Conservation (phyloP, 1,140 invertebrate genomes). For the Potamilus streckersoni region DNA sequence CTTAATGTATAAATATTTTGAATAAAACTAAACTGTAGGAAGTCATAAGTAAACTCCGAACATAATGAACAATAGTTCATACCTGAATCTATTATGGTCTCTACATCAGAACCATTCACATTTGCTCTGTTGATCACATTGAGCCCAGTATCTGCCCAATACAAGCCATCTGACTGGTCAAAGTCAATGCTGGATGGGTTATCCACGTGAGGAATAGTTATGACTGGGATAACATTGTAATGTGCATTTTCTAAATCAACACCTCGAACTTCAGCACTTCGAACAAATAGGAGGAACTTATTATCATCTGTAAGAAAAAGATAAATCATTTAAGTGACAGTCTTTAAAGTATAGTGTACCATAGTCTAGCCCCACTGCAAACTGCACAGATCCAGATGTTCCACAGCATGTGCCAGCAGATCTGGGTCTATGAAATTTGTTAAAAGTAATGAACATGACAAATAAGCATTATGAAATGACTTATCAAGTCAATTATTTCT, state of each 20-base stretch:
- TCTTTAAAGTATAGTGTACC: no score
- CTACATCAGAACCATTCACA: slow-evolving; percentile 76
- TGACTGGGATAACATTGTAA: slow-evolving; percentile 83
- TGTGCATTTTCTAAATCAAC: slow-evolving; percentile 81
- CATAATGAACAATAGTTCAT: slow-evolving; percentile 6
- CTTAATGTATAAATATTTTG: no score
- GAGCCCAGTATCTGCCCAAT: slow-evolving; percentile 82
- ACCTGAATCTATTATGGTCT: slow-evolving; percentile 82
- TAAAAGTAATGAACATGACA: no score
- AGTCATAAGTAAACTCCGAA: no score
- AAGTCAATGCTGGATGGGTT: slow-evolving; percentile 77
- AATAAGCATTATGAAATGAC: no score
- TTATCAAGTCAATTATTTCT: no score
- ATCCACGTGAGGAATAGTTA: slow-evolving; percentile 75
- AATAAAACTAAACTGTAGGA: no score
- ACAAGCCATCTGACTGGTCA: slow-evolving; percentile 74
- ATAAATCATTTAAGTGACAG: not conserved
- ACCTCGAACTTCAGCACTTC: slow-evolving; percentile 83
- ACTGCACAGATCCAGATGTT: no score
- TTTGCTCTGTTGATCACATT: slow-evolving; percentile 81
- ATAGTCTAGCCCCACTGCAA: no score
- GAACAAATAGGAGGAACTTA: slow-evolving; percentile 79
- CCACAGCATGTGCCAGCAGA: no score
- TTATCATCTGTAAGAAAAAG: slow-evolving; percentile 75
- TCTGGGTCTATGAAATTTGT: no score